Evolutionary conservation across 2,888 invertebrate species (phyloP).

Genomic region (Athetis lepigone): DNA sequence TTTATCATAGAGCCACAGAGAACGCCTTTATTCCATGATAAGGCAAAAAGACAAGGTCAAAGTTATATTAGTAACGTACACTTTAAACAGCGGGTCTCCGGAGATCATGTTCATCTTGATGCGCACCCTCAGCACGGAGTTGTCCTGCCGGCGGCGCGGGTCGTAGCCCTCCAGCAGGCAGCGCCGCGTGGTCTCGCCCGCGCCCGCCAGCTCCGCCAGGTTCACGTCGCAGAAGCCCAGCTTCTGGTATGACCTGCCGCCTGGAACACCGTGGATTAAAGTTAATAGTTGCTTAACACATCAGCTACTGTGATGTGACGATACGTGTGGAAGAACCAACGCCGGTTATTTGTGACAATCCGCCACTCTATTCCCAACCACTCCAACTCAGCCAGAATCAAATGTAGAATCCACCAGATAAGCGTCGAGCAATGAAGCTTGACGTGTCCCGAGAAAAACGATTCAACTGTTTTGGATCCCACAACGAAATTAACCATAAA

Average conservation of each 20-base stretch:
- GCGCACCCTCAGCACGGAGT: conserved; percentile 97
- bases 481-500: too few species aligned
- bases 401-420: too few species aligned
- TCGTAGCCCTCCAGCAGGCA: conserved; percentile 99
- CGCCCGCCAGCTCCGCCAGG: conserved; percentile 98
- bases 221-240: conserved; percentile 99
- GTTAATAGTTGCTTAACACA: too few species aligned
- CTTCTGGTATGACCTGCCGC: conserved; percentile 97
- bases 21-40: neutral
- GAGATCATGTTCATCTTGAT: conserved; percentile 98
- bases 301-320: too few species aligned
- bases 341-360: too few species aligned
- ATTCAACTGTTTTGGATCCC: too few species aligned
- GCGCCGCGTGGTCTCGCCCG: conserved; percentile 95
- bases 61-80: conserved; percentile 93
- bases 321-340: too few species aligned
- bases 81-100: conserved; percentile 99
- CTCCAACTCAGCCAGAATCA: too few species aligned
- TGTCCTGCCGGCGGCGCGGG: conserved; percentile 97
- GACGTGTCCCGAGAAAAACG: too few species aligned
- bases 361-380: too few species aligned
- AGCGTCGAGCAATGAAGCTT: too few species aligned
- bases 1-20: neutral
- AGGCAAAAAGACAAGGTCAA: neutral
- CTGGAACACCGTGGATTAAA: conserved; percentile 66